Evolutionary conservation across 2,113 vertebrate species (phyloP).

Genomic region (Danionella cerebrum): DNA sequence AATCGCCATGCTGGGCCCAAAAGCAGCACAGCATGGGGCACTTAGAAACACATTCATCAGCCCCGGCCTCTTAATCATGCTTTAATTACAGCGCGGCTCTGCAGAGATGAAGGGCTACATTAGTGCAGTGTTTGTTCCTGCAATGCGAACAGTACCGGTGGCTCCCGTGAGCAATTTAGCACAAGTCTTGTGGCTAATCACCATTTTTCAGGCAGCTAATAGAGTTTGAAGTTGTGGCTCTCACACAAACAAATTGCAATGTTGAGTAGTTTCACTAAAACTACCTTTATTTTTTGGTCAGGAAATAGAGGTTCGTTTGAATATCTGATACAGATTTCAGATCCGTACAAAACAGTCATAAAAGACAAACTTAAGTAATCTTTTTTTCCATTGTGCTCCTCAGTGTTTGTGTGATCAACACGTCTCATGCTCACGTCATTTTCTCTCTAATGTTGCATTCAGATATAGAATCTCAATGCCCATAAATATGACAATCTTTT

Average conservation of each 20-base stretch:
- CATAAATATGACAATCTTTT: too few relatives aligned
- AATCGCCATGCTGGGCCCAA: constrained; percentile 57
- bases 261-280: constrained; percentile 2
- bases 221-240: constrained; percentile 16
- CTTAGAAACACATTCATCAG: constrained; percentile 64
- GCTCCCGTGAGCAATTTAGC: constrained; percentile 23
- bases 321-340: too few relatives aligned
- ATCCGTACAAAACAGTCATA: too few relatives aligned
- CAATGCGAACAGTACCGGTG: constrained; percentile 25
- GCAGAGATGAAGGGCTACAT: constrained; percentile 48
- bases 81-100: constrained; percentile 66
- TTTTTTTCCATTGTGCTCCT: too few relatives aligned
- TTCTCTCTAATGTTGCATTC: too few relatives aligned
- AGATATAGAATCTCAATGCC: too few relatives aligned
- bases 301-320: too few relatives aligned
- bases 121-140: constrained; percentile 40
- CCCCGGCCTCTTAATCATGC: constrained; percentile 66
- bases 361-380: too few relatives aligned
- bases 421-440: too few relatives aligned
- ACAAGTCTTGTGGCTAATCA: constrained; percentile 14
- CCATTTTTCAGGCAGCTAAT: constrained; percentile 17
- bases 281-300: too few relatives aligned
- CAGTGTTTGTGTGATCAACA: too few relatives aligned
- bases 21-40: constrained; percentile 63
- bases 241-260: constrained; percentile 6